Conservation (phyloP, 92 coral and sea anemone genomes). For the Actinostola sp. region DNA sequence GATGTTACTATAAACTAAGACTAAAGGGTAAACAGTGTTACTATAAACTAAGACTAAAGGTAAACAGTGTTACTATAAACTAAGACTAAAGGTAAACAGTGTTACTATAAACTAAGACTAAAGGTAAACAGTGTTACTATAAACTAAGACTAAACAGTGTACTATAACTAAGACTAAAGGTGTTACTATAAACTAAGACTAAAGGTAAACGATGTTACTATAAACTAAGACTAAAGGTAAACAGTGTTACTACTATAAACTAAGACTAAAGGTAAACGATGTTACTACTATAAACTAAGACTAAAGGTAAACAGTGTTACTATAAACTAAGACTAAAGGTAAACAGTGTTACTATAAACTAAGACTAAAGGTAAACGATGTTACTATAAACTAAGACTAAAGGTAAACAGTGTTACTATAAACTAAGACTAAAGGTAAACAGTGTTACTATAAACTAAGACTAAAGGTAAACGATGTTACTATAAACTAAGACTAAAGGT, state of each 20-base stretch:
- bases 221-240: conserved; percentile 85
- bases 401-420: conserved; percentile 94
- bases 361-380: not conserved
- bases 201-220: conserved; percentile 80
- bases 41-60: conserved; percentile 88
- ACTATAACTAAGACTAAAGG: too few species aligned
- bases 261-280: not conserved
- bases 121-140: conserved; percentile 93
- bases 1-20: too few species aligned
- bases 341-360: too few species aligned
- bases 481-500: too few species aligned
- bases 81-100: not conserved
- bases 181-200: too few species aligned
- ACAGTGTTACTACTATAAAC: too few species aligned
- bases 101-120: too few species aligned
- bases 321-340: conserved; percentile 89
- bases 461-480: not conserved
- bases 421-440: conserved; percentile 83
- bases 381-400: too few species aligned
- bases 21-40: conserved; percentile 97
- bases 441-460: too few species aligned
- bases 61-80: too few species aligned
- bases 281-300: too few species aligned
- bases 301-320: conserved; percentile 96
- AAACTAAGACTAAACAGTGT: conserved; percentile 87